These are phyloP conservation scores for Chiloscyllium punctatum DNA, from an alignment of 2,797 vertebrate species.

Conservation along the genomic window DNA sequence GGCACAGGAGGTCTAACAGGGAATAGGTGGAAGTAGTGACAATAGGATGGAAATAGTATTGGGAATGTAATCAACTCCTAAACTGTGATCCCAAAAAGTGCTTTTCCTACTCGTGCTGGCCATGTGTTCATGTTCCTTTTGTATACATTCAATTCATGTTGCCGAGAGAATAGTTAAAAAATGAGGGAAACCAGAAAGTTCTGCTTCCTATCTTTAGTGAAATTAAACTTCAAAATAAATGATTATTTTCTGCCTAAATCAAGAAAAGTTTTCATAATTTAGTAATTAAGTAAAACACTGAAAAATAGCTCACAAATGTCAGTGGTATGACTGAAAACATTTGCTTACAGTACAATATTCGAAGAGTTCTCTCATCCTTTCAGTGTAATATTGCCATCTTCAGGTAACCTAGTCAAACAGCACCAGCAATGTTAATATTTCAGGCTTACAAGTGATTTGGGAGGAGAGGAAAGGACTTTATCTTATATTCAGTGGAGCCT, in stretches of 20 bases:
- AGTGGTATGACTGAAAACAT: neutral
- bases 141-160: neutral
- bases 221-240: neutral
- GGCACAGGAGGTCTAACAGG: too few relatives aligned
- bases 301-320: neutral
- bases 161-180: neutral
- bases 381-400: slow-evolving; percentile 17
- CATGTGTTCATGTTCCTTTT: neutral
- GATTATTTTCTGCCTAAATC: neutral
- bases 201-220: neutral
- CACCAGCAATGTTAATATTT: neutral
- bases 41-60: neutral
- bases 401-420: slow-evolving; percentile 1
- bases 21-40: neutral
- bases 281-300: neutral
- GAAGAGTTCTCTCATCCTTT: neutral
- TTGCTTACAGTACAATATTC: neutral
- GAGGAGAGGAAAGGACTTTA: neutral
- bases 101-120: neutral
- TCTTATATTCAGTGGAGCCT: neutral
- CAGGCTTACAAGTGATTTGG: neutral
- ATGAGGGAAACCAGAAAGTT: neutral
- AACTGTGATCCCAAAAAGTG: neutral
- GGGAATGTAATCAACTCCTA: neutral
- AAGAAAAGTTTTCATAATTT: neutral